These are phyloP conservation scores for Drosophila tanythrix DNA, from an alignment of 2,888 invertebrate genomes.

Conservation along the genomic window DNA sequence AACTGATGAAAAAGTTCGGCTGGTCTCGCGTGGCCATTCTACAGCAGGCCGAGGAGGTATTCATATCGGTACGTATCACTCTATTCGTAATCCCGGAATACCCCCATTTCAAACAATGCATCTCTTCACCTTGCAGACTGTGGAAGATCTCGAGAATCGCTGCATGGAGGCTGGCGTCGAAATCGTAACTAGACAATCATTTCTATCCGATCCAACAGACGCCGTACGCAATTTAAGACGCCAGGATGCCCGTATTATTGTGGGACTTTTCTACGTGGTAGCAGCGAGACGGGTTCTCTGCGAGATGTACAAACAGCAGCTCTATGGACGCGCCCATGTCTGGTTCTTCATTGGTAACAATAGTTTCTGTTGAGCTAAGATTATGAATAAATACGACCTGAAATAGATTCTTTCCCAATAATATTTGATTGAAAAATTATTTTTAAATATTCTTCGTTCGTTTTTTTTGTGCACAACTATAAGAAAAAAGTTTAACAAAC, in stretches of 20 bases:
- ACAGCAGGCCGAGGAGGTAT: conserved; percentile 99
- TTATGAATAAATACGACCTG: neutral
- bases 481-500: neutral
- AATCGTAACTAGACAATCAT: conserved; percentile 98
- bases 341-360: conserved; percentile 98
- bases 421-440: neutral
- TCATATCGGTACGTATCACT: conserved; percentile 91
- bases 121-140: conserved; percentile 89
- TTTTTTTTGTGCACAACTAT: neutral
- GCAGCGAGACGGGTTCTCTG: conserved; percentile 98
- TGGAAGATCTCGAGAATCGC: conserved; percentile 97
- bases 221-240: conserved; percentile 97
- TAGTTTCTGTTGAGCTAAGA: neutral
- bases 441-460: neutral
- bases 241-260: conserved; percentile 98
- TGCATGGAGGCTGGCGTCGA: conserved; percentile 97
- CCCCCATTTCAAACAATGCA: conserved; percentile 4
- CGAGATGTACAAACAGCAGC: conserved; percentile 96
- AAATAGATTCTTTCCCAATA: neutral
- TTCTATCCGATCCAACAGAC: conserved; percentile 97
- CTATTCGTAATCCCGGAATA: too few species aligned
- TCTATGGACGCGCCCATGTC: conserved; percentile 98
- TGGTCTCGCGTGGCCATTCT: conserved; percentile 99
- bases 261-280: conserved; percentile 99
- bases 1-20: conserved; percentile 97